These are phyloP conservation scores for Notodonta ziczac DNA, from an alignment of 2,888 invertebrate species.

Conservation along the genomic window DNA sequence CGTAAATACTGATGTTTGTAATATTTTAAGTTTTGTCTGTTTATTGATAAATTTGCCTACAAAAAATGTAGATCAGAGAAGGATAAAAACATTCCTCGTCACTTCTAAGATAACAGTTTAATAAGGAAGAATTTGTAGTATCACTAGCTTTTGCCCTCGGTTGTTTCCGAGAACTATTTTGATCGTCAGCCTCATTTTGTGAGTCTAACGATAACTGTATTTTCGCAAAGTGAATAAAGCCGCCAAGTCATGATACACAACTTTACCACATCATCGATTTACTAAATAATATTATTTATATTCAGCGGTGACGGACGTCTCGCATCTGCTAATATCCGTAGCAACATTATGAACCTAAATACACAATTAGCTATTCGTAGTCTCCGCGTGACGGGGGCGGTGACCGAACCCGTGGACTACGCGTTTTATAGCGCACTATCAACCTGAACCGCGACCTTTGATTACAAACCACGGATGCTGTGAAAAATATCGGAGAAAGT, in stretches of 20 bases:
- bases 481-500: conserved; percentile 4
- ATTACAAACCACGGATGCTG: conserved; percentile 1
- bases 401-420: conserved; percentile 17
- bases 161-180: too few relatives aligned
- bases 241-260: too few relatives aligned
- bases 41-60: neutral
- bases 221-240: too few relatives aligned
- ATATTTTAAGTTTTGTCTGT: neutral
- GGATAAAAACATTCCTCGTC: too few relatives aligned
- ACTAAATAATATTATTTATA: neutral
- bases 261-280: neutral
- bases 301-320: too few relatives aligned
- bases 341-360: neutral
- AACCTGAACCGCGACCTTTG: conserved; percentile 24
- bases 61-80: too few relatives aligned
- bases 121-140: too few relatives aligned
- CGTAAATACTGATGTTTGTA: conserved; percentile 9
- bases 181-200: too few relatives aligned
- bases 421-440: conserved; percentile 21
- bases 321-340: neutral
- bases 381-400: conserved; percentile 12
- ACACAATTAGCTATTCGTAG: neutral
- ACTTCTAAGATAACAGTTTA: too few relatives aligned
- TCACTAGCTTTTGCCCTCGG: too few relatives aligned
- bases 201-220: too few relatives aligned